Evolutionary conservation across 2,888 invertebrate species (phyloP).

Genomic region (Dynastes hyllus): DNA sequence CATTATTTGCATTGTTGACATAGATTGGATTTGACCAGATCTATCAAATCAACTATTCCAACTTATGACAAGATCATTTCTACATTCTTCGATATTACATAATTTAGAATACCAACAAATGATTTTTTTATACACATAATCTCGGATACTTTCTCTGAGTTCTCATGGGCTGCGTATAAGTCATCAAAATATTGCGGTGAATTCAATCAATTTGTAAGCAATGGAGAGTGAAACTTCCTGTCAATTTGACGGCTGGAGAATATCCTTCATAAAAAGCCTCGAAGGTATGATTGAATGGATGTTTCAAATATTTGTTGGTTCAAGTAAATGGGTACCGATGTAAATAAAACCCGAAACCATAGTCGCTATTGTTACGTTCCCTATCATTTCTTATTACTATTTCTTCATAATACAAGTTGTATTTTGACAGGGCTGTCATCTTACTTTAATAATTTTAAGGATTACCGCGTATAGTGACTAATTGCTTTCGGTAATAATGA

Average conservation of each 20-base stretch:
- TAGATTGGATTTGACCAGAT: constrained; percentile 17
- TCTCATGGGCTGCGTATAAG: not conserved
- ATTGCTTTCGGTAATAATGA: not conserved
- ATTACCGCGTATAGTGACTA: not conserved
- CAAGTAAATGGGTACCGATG: constrained; percentile 7
- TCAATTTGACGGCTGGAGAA: constrained; percentile 6
- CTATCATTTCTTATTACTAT: not conserved
- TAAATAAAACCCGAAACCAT: not conserved
- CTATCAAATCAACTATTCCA: constrained; percentile 8
- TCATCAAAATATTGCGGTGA: constrained; percentile 17
- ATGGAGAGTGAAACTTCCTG: constrained; percentile 27
- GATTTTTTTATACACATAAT: not conserved
- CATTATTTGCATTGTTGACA: constrained; percentile 3
- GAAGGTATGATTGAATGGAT: not conserved
- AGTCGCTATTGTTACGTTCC: not conserved
- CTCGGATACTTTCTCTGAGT: not conserved
- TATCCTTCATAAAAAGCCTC: constrained; percentile 7
- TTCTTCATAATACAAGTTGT: not conserved
- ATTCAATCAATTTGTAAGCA: constrained; percentile 21
- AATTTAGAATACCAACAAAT: constrained; percentile 9
- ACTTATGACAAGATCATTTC: constrained; percentile 24
- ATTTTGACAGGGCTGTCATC: constrained; percentile 8
- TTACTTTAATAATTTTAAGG: constrained; percentile 7
- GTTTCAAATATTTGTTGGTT: constrained; percentile 8
- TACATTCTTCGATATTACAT: constrained; percentile 14